These are phyloP conservation scores for Borostomias antarcticus DNA, from an alignment of 2,797 vertebrate species.

Conservation along the genomic window DNA sequence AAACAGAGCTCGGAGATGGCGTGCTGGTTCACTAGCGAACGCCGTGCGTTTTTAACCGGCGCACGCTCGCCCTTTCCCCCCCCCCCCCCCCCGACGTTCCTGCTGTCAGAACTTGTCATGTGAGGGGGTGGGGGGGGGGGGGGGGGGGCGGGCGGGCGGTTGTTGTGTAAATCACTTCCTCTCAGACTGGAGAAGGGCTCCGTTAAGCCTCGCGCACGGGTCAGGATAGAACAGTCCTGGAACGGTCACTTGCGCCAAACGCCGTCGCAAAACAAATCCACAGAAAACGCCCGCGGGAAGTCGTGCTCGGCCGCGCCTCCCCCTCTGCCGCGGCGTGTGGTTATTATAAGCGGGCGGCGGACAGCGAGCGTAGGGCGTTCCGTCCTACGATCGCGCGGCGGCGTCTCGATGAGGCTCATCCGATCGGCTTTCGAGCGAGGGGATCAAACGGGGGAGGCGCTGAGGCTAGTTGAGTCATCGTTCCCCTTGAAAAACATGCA, in stretches of 20 bases:
- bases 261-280: no score
- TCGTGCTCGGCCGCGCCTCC: not conserved
- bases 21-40: no score
- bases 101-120: no score
- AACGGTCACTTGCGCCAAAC: slow-evolving; percentile 39
- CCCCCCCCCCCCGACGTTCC: no score
- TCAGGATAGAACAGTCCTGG: slow-evolving; percentile 62
- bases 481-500: slow-evolving; percentile 52
- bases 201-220: slow-evolving; percentile 32
- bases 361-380: no score
- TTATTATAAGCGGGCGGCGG: no score
- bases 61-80: no score
- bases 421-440: not conserved
- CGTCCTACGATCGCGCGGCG: not conserved
- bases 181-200: not conserved
- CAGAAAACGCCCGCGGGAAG: slow-evolving; percentile 23
- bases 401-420: not conserved
- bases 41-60: no score
- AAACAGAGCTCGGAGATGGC: no score
- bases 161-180: slow-evolving; percentile 47
- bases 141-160: not conserved
- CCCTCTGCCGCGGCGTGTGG: no score
- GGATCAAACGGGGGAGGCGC: slow-evolving; percentile 12
- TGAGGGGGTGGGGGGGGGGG: not conserved
- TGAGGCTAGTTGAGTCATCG: slow-evolving; percentile 31